Evolutionary conservation across 2,797 vertebrate genomes (phyloP), one percentile per base, ranked within the genome.

Genomic region (Phaenicophaeus curvirostris): DNA sequence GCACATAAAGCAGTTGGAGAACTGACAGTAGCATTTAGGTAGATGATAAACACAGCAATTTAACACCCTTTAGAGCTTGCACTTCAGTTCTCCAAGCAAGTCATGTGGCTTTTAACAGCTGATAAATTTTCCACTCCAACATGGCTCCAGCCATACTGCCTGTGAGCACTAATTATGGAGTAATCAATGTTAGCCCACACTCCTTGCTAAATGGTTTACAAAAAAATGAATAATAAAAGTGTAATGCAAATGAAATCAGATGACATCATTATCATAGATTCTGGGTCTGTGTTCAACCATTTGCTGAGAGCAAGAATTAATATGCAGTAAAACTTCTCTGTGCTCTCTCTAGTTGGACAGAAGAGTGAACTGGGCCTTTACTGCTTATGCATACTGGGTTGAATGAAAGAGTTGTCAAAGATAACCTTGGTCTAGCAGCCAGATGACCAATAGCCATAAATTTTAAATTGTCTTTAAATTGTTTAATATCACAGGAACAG

Each of bases 1-100:
- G 85, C 39, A 75, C 79, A 94, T 80, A 96, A 96, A 94, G 85
- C 96, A 92, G 85, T 91, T 92, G 93, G 92, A 94, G 72, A 95
- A 94, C 55, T 87, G 90, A 96, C 88, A 88, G 88, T 54, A 92
- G 57, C 80, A 88, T 91, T 96, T 95, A 95, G 80, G 74, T 88
- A 94, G 85, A 95, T 94, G 82, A 96, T 76, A 95, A 89, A 94
- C 75, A 94, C 0, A 1, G 66, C 65, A 85, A 91, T 96, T 94
- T 85, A 94, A 94, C 85, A 72, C 46, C 90, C 80, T 94, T 92
- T 75, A 74, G 68, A 95, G 66, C 53, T 81, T 63, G 55, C 79
- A 68, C 59, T 94, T 78, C 1, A 3, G 62, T 57, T 89, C 20
- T 71, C 89, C 75, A 66, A 51, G 6, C 41, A 67, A 90, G 89